A percentile compares a stretch with the other conserved stretches of the same genome.
These are phyloP conservation scores for Zalophus californianus DNA, from an alignment of 2,797 vertebrate genomes.

Conservation along the genomic window DNA sequence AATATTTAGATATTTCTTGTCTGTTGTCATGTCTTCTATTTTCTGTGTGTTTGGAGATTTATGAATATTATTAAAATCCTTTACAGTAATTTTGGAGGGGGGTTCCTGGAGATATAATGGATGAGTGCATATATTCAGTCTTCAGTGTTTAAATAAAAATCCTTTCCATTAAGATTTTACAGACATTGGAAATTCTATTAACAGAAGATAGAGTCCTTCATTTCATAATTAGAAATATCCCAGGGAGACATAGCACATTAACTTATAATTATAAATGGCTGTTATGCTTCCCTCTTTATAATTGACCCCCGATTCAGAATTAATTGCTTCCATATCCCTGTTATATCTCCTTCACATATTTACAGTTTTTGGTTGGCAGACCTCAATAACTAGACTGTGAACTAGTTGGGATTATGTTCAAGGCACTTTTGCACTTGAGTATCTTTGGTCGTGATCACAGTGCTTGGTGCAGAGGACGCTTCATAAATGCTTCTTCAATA, in stretches of 20 bases:
- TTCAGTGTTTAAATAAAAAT: conserved; percentile 68
- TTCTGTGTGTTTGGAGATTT: conserved; percentile 38
- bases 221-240: conserved; percentile 80
- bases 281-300: conserved; percentile 70
- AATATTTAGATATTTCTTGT: not conserved
- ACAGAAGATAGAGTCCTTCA: conserved; percentile 68
- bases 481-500: not conserved
- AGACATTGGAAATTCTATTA: conserved; percentile 79
- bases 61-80: conserved; percentile 21
- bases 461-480: not conserved
- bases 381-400: not conserved
- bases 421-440: not conserved
- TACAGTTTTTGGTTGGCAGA: not conserved
- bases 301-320: conserved; percentile 74
- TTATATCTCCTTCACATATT: conserved; percentile 58
- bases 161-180: conserved; percentile 66
- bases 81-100: not conserved
- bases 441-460: not conserved
- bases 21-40: not conserved
- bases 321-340: conserved; percentile 70
- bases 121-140: conserved; percentile 8
- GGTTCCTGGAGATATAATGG: not conserved
- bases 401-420: not conserved
- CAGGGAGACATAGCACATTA: conserved; percentile 79
- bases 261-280: conserved; percentile 79